Base-by-base conservation (phyloP, 2,888 invertebrate genomes). In the Oscheius sp. region DNA sequence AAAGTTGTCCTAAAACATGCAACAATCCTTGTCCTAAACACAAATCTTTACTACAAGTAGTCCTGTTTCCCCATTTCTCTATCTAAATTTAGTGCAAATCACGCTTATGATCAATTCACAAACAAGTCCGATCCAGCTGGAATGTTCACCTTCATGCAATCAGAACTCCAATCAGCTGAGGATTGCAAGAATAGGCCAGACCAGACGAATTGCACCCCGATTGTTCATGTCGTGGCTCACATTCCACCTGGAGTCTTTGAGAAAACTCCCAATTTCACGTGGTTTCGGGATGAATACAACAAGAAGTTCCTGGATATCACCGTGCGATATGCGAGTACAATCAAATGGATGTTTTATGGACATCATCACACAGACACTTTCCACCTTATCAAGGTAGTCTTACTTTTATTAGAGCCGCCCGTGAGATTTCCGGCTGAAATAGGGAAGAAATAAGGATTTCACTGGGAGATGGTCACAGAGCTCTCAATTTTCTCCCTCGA, bases 291-390 rank as follows among this genome's bases (percentile, higher is more conserved):
- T 2, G 70, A 82, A 3, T 87, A 85, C 78, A 88, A 88, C 73
- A 71, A 82, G 46, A 70, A 71, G 10, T 83, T 87, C 37, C 69
- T 86, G 12, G 74, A 83, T 25, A 74, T 89, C 12, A 72, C 87
- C 2, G 74, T 75, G 6, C 65, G 71, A 50, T 87, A 87, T 71
- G 72, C 86, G 3, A 79, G 81, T 20, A 80, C 84, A 20, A 88
- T 89, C 39, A 85, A 86, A 17, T 85, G 84, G 70, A 85, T 86
- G 82, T 76, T 87, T 27, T 87, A 86, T 69, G 87, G 86, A 15
- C 87, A 87, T 72, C 86, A 86, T 71, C 87, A 87, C 71, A 86
- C 86, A 0, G 87, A 87, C 67, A 85, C 87, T 20, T 87, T 87
- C 73, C 84, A 86, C 67, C 52, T 87, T 15, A 72, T 84, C 20